phyloP scores from a whole-genome alignment of 2,888 invertebrate genomes.

The Pyralis farinalis region DNA sequence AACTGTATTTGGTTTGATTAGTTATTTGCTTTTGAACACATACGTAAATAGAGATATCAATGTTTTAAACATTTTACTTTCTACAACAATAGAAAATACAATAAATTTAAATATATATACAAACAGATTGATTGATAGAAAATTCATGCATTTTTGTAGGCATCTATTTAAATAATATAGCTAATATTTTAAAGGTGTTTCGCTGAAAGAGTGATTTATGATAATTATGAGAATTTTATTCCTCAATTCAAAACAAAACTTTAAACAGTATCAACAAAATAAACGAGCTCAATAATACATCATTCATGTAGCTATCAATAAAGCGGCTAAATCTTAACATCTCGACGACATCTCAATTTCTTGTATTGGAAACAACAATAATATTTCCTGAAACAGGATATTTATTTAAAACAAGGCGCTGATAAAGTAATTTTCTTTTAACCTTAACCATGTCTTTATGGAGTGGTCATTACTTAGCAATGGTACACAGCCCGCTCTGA shows the following conservation, averaged over 20 bases:
- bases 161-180: no score
- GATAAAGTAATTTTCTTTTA: constrained; percentile 82
- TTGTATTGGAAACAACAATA: constrained; percentile 76
- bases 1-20: constrained; percentile 12
- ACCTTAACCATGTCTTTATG: constrained; percentile 81
- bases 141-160: no score
- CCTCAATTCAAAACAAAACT: background rate
- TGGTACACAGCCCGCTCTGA: constrained; percentile 80
- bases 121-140: no score
- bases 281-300: constrained; percentile 67
- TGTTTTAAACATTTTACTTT: background rate
- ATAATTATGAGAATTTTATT: background rate
- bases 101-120: no score
- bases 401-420: constrained; percentile 81
- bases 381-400: constrained; percentile 80
- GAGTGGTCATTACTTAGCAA: constrained; percentile 81
- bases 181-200: no score
- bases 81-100: no score
- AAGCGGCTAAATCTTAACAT: constrained; percentile 71
- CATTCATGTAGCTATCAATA: constrained; percentile 77
- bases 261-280: constrained; percentile 44
- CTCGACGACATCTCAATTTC: constrained; percentile 75
- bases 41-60: background rate
- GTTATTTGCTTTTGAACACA: constrained; percentile 4
- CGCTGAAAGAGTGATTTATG: no score